phyloP scores from a whole-genome alignment of 2,888 invertebrate species.

The Phyllotreta striolata region DNA sequence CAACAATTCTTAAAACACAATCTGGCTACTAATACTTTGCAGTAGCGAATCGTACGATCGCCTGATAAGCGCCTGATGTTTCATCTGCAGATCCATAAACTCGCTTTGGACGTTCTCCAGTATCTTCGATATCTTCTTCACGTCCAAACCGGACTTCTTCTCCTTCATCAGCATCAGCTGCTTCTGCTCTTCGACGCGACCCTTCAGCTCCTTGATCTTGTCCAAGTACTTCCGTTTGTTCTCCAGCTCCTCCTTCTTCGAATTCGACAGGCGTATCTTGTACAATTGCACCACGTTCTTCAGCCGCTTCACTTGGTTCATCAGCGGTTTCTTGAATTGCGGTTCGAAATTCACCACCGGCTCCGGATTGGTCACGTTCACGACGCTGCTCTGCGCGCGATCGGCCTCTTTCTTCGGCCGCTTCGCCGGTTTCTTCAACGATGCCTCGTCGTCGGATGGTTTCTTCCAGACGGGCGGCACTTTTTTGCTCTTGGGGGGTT shows the following conservation, averaged over 20 bases:
- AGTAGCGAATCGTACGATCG: constrained; percentile 7
- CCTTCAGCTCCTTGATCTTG: constrained; percentile 4
- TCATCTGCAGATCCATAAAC: constrained; percentile 2
- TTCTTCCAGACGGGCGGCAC: no score
- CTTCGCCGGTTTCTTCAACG: no score
- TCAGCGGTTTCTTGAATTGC: constrained; percentile 8
- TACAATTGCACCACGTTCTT: constrained; percentile 7
- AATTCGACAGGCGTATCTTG: background rate
- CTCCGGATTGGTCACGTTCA: background rate
- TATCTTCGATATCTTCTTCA: background rate
- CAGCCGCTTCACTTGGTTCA: constrained; percentile 1
- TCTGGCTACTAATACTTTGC: background rate
- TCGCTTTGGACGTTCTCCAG: background rate
- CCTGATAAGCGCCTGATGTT: constrained; percentile 10
- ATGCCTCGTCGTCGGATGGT: no score
- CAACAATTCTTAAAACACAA: background rate
- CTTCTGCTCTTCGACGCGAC: constrained; percentile 6
- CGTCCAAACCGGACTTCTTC: background rate
- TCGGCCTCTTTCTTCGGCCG: no score
- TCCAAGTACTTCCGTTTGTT: constrained; percentile 9
- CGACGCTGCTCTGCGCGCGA: no score
- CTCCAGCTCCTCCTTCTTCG: constrained; percentile 2
- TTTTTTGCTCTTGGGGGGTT: no score
- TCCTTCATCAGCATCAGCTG: constrained; percentile 2
- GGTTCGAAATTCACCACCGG: background rate